Base-by-base conservation (phyloP, 2,888 invertebrate genomes). In the Drosophila recens region DNA sequence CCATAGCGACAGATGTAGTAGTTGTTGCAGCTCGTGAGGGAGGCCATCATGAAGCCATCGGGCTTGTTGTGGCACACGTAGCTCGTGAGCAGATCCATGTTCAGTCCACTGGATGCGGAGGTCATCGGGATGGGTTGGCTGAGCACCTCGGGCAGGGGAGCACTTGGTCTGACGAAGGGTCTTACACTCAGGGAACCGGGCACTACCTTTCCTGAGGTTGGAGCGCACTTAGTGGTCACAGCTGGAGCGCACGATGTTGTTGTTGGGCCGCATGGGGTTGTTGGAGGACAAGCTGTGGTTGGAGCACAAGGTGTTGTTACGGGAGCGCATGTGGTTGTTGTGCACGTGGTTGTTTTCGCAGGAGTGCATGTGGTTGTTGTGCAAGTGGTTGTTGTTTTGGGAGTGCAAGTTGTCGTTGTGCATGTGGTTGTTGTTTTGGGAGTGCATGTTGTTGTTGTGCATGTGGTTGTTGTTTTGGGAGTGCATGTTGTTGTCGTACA, bases 31-130 rank as follows among this genome's bases (percentile, higher is more conserved):
- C 83, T 91, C 23, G 76, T 82, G 11, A 86, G 66, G 1, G 91
- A 91, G n/a, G 89, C 83, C 17, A 91, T 36, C 79, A 90, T 72
- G 59, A 90, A 89, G 6, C 91, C 91, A 33, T 91, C 81, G 20
- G 83, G 82, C 71, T 90, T 91, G 42, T 72, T 80, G 4, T 57
- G 80, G 61, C 91, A 91, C 15, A 85, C 87, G 36, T 70, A 87
- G 42, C 68, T 76, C 1, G 82, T 75, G 51, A 90, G 89, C 2
- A 82, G 48, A 40, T 79, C 61, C 53, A 81, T 75, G 51, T 69
- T 87, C 33, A 71, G 17, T 8, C 73, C 61, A 6, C 76, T 72
- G 13, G 53, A 2, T 15, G 73, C 17, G 9, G 64, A 13, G 11
- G 46, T 15, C 49, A 51, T 40, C 3, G 64, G 48, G 53, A 53